Percentiles rank a stretch among this genome's conserved stretches.
Conservation (phyloP, 2,113 vertebrate species). For the Tringa solitaria region DNA sequence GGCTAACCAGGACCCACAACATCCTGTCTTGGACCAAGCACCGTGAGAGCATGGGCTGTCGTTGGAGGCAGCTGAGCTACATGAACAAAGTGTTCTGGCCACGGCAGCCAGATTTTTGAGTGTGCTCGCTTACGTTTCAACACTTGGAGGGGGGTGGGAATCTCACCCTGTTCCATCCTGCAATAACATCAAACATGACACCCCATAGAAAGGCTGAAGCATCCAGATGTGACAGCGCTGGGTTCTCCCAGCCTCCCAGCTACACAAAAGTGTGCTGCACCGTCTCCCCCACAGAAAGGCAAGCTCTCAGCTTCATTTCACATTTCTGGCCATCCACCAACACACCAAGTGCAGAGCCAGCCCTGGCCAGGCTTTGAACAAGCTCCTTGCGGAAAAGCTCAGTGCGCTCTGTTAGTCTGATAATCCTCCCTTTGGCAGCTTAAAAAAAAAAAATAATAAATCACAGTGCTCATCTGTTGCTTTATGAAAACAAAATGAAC, state of each 20-base stretch:
- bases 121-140: neutral
- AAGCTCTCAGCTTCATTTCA: neutral
- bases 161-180: neutral
- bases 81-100: neutral
- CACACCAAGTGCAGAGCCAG: neutral
- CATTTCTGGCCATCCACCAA: neutral
- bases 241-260: neutral
- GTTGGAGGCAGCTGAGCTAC: neutral
- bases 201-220: neutral
- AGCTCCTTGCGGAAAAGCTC: neutral
- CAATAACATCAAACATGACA: neutral
- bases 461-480: neutral
- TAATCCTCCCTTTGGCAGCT: neutral
- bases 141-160: neutral
- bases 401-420: neutral
- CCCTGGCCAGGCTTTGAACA: neutral
- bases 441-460: neutral
- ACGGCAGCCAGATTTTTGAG: neutral
- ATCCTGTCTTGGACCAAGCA: neutral
- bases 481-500: neutral
- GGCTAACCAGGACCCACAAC: neutral
- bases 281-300: neutral
- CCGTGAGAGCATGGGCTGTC: neutral
- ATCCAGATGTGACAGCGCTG: neutral
- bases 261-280: fast-evolving